Percentiles rank a stretch among this genome's conserved stretches.
phyloP scores from a whole-genome alignment of 2,113 vertebrate genomes.

The Ctenodactylus gundi region DNA sequence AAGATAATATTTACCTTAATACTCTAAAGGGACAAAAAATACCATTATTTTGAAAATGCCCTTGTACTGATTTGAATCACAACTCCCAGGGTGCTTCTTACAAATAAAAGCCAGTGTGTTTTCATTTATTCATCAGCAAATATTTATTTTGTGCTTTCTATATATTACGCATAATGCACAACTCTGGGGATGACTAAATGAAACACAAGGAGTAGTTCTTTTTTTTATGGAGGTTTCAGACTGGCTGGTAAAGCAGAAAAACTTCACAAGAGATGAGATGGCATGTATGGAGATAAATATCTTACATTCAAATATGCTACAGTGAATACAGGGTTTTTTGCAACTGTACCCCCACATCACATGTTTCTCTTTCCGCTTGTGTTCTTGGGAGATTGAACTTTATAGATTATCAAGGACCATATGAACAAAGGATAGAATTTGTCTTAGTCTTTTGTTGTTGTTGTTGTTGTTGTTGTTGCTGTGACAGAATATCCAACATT shows the following conservation, averaged over 20 bases:
- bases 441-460: no score
- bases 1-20: constrained; percentile 52
- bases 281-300: not conserved
- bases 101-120: not conserved
- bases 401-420: not conserved
- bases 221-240: not conserved
- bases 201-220: not conserved
- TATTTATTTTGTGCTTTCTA: not conserved
- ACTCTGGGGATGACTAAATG: not conserved
- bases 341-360: not conserved
- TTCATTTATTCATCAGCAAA: not conserved
- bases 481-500: no score
- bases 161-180: not conserved
- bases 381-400: not conserved
- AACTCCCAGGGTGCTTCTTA: not conserved
- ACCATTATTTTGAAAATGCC: constrained; percentile 25
- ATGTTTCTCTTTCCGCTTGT: not conserved
- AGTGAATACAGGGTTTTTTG: not conserved
- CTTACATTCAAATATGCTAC: not conserved
- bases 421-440: no score
- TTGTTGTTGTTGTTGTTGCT: no score
- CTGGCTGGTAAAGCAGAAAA: not conserved
- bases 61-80: constrained; percentile 24
- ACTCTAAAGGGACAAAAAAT: not conserved
- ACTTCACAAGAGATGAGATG: not conserved